Evolutionary conservation across 2,113 vertebrate genomes (phyloP).

Genomic region (Polypterus bichir): DNA sequence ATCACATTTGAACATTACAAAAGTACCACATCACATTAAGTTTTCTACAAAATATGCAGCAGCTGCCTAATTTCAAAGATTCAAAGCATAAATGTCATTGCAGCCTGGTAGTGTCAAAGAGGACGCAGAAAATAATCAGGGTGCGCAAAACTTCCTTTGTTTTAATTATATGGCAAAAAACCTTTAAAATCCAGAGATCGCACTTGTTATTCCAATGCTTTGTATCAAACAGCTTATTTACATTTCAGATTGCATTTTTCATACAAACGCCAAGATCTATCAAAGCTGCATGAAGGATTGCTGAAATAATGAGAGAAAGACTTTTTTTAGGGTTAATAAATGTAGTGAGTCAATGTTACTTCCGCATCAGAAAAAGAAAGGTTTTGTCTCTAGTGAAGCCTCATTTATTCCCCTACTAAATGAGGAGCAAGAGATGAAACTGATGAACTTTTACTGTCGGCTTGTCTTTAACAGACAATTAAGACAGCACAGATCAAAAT

Average conservation of each 20-base stretch:
- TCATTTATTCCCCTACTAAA: slow-evolving; percentile 60
- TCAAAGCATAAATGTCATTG: slow-evolving; percentile 58
- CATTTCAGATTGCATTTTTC: slow-evolving; percentile 91
- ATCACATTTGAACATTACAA: slow-evolving; percentile 36
- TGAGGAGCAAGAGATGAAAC: slow-evolving; percentile 67
- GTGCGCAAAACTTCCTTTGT: slow-evolving; percentile 57
- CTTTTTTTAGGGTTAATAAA: slow-evolving; percentile 48
- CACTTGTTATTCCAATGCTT: slow-evolving; percentile 73
- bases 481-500: slow-evolving; percentile 78
- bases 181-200: slow-evolving; percentile 35
- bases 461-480: slow-evolving; percentile 78
- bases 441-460: slow-evolving; percentile 69
- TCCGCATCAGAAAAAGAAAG: slow-evolving; percentile 54
- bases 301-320: slow-evolving; percentile 81
- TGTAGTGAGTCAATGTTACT: slow-evolving; percentile 55
- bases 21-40: slow-evolving; percentile 39
- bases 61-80: slow-evolving; percentile 62
- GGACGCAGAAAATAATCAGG: slow-evolving; percentile 42
- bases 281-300: slow-evolving; percentile 50
- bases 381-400: slow-evolving; percentile 57
- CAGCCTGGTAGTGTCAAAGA: slow-evolving; percentile 55
- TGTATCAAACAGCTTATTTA: slow-evolving; percentile 86
- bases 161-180: slow-evolving; percentile 62
- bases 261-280: slow-evolving; percentile 71
- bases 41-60: slow-evolving; percentile 44